phyloP scores from a whole-genome alignment of 2,113 vertebrate species.

The Sander vitreus region DNA sequence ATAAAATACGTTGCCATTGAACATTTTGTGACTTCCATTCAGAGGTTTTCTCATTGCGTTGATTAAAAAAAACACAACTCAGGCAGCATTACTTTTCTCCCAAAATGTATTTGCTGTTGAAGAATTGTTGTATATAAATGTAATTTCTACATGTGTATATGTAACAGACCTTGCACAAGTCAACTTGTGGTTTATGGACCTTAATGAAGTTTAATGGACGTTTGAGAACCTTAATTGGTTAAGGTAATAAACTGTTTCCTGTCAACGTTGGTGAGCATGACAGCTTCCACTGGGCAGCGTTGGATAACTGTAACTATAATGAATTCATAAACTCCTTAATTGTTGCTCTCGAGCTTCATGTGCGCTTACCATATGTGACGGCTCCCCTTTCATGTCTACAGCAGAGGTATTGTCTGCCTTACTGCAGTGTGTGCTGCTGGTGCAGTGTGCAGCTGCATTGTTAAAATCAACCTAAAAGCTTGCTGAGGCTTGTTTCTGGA shows the following conservation, averaged over 20 bases:
- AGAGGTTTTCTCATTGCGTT: not conserved
- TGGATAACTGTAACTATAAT: conserved; percentile 52
- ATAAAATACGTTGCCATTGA: not conserved
- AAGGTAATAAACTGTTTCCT: conserved; percentile 44
- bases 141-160: conserved; percentile 27
- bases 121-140: not conserved
- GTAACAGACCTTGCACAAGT: conserved; percentile 13
- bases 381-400: conserved; percentile 20
- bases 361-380: conserved; percentile 11
- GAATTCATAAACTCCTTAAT: conserved; percentile 62
- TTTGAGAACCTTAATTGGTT: conserved; percentile 39
- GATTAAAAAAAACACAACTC: not conserved
- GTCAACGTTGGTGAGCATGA: conserved; percentile 42
- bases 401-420: conserved; percentile 17
- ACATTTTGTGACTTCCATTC: not conserved
- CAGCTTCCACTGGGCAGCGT: conserved; percentile 18
- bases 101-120: conserved; percentile 3
- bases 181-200: conserved; percentile 47
- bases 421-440: conserved; percentile 30
- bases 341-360: conserved; percentile 32
- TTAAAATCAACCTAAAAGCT: conserved; percentile 22
- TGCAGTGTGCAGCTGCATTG: conserved; percentile 41
- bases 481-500: not conserved
- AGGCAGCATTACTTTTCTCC: not conserved
- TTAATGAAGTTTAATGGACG: conserved; percentile 56